Evolutionary conservation across 2,888 invertebrate species (phyloP).

Genomic region (Troides oblongomaculatus): DNA sequence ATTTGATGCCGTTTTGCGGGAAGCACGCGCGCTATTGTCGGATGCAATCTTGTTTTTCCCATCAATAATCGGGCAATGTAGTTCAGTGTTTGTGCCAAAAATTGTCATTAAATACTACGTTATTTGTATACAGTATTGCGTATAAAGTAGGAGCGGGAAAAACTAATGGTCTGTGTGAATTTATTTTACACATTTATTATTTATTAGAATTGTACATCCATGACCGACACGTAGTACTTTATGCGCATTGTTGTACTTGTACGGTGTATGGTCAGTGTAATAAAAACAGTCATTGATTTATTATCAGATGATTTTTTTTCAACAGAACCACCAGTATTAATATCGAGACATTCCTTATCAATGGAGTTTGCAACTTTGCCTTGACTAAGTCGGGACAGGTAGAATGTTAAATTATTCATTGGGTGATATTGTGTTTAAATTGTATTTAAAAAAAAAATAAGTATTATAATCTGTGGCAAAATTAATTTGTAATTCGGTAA

Average conservation of each 20-base stretch:
- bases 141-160: too few species aligned
- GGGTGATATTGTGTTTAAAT: conserved; percentile 72
- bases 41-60: neutral
- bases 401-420: conserved; percentile 63
- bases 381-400: conserved; percentile 52
- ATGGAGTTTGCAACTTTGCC: conserved; percentile 61
- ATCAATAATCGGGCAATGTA: neutral
- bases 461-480: conserved; percentile 72
- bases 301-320: conserved; percentile 35
- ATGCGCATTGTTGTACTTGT: neutral
- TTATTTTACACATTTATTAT: neutral
- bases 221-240: neutral
- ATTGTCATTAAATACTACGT: too few species aligned
- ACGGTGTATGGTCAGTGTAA: neutral
- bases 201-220: neutral
- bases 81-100: conserved; percentile 18
- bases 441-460: conserved; percentile 41
- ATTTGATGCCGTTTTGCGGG: conserved; percentile 2
- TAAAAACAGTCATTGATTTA: conserved; percentile 15
- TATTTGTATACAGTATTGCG: too few species aligned
- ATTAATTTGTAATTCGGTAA: conserved; percentile 46
- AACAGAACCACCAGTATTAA: conserved; percentile 67
- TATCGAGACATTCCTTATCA: conserved; percentile 72
- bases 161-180: neutral
- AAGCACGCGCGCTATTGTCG: conserved; percentile 2